phyloP scores from a whole-genome alignment of 2,888 invertebrate species.

The Capitulum mitella region DNA sequence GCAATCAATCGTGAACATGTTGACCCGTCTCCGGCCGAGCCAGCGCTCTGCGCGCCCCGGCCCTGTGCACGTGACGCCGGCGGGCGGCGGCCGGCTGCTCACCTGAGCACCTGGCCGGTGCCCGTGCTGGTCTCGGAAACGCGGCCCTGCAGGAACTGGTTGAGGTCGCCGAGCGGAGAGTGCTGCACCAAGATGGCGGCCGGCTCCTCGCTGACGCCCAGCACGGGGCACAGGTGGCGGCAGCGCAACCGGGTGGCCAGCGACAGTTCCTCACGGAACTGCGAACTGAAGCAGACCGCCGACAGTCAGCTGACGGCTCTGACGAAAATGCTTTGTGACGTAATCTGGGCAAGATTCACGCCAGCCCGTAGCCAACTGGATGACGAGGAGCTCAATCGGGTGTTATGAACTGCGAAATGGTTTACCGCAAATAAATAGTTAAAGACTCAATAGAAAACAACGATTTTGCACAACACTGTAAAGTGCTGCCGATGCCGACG shows the following conservation, averaged over 20 bases:
- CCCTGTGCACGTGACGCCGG: background rate
- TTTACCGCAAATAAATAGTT: too few species aligned
- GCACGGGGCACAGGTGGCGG: background rate
- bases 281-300: background rate
- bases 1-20: too few species aligned
- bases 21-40: too few species aligned
- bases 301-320: too few species aligned
- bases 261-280: slow-evolving; percentile 1
- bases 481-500: too few species aligned
- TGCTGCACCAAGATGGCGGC: background rate
- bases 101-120: slow-evolving; percentile 8
- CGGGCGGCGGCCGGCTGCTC: background rate
- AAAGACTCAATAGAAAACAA: too few species aligned
- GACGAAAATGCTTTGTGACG: too few species aligned
- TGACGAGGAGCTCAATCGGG: too few species aligned
- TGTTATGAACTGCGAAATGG: too few species aligned
- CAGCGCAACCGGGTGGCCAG: background rate
- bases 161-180: slow-evolving; percentile 11
- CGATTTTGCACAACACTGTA: too few species aligned
- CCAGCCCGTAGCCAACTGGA: too few species aligned
- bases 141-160: slow-evolving; percentile 13
- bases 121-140: background rate
- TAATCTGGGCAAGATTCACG: too few species aligned
- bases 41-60: background rate
- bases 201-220: slow-evolving; percentile 8